These are phyloP conservation scores for Fragum fragum DNA, from an alignment of 2,888 invertebrate genomes.

Conservation along the genomic window DNA sequence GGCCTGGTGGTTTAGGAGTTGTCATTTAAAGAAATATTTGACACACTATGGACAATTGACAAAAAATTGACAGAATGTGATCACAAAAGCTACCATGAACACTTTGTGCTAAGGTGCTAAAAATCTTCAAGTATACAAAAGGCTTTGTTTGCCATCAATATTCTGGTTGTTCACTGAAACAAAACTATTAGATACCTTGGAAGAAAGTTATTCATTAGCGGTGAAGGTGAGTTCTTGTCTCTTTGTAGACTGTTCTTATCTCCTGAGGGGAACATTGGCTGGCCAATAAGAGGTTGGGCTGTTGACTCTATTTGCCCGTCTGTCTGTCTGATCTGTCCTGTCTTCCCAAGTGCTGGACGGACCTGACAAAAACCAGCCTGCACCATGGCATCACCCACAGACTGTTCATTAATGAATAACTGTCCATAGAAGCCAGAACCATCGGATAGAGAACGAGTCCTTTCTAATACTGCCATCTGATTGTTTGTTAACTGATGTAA, in stretches of 20 bases:
- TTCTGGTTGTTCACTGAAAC: too few relatives aligned
- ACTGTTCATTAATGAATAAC: conserved; percentile 68
- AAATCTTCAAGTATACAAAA: too few relatives aligned
- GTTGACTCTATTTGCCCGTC: conserved; percentile 18
- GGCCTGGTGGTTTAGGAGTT: too few relatives aligned
- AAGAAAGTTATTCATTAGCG: neutral
- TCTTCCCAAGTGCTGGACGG: conserved; percentile 67
- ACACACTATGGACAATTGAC: too few relatives aligned
- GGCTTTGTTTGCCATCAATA: too few relatives aligned
- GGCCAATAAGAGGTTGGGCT: conserved; percentile 32
- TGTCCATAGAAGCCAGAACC: conserved; percentile 77
- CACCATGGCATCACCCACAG: conserved; percentile 73
- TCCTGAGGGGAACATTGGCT: conserved; percentile 12
- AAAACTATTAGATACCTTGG: too few relatives aligned
- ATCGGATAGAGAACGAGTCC: conserved; percentile 71
- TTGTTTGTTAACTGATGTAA: conserved; percentile 73
- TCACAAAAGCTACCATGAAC: too few relatives aligned
- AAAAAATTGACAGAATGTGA: too few relatives aligned
- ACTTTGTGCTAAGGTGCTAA: too few relatives aligned
- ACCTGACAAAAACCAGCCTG: conserved; percentile 74
- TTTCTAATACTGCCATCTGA: conserved; percentile 67
- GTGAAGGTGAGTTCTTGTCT: neutral
- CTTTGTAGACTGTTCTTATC: conserved; percentile 9
- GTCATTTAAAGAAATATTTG: too few relatives aligned
- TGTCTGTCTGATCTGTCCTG: conserved; percentile 1